Evolutionary conservation across 2,888 invertebrate species (phyloP).

Genomic region (Artemia sinica): DNA sequence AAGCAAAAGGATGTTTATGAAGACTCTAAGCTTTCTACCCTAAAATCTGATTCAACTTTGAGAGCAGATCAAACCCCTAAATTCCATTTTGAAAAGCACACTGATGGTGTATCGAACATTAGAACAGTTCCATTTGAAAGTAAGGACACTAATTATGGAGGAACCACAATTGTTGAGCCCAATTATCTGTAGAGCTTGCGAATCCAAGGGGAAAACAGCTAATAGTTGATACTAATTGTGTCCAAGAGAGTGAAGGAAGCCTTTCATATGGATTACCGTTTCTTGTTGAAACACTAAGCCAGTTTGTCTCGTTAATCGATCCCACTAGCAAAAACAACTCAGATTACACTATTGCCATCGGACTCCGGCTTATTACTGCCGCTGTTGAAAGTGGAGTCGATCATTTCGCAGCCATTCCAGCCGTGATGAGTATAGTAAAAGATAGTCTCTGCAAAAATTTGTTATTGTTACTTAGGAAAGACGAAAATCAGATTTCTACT

Average conservation of each 20-base stretch:
- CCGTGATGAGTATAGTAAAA: constrained; percentile 63
- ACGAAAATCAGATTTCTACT: constrained; percentile 74
- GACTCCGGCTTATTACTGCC: constrained; percentile 75
- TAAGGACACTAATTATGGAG: no score
- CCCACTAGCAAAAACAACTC: constrained; percentile 75
- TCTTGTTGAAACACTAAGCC: constrained; percentile 81
- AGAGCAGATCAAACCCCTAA: no score
- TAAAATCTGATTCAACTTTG: no score
- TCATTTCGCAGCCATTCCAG: constrained; percentile 48
- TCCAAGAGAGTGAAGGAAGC: background rate
- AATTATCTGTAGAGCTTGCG: no score
- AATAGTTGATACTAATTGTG: no score
- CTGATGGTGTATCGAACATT: no score
- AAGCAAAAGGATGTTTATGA: no score
- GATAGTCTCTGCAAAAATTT: constrained; percentile 81
- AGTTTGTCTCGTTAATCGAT: constrained; percentile 81
- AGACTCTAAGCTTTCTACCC: no score
- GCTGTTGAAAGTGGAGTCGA: constrained; percentile 87
- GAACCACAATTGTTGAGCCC: no score
- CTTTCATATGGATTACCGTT: constrained; percentile 85
- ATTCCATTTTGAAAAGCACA: no score
- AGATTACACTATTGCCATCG: constrained; percentile 86
- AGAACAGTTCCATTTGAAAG: no score
- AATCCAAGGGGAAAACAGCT: no score
- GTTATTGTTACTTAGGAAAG: constrained; percentile 64